These are phyloP conservation scores for Pseudomugil tenellus DNA, from an alignment of 2,797 vertebrate genomes.

Conservation along the genomic window DNA sequence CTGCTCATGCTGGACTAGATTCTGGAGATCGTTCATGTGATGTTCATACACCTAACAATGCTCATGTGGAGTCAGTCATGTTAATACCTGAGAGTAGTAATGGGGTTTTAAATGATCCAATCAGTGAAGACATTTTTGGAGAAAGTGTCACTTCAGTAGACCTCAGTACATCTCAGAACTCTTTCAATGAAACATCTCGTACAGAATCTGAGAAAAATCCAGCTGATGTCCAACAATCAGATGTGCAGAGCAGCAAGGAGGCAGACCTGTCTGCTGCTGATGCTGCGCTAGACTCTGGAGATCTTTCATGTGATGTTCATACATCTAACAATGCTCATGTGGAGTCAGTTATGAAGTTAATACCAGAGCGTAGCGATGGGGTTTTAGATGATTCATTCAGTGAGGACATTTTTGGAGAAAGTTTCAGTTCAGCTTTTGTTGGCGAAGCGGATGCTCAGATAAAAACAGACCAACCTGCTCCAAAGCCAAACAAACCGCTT, in stretches of 20 bases:
- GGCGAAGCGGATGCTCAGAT: constrained; percentile 19
- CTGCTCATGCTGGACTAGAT: constrained; percentile 8
- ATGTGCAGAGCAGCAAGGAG: constrained; percentile 13
- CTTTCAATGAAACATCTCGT: constrained; percentile 2
- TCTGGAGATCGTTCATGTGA: constrained; percentile 1
- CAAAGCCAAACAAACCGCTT: constrained; percentile 18
- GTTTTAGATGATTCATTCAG: constrained; percentile 15
- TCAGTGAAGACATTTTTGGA: constrained; percentile 29
- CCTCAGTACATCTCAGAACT: no score
- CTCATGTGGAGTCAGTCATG: constrained; percentile 5
- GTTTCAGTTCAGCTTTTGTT: constrained; percentile 7
- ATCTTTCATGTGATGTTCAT: not conserved
- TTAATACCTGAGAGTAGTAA: constrained; percentile 6
- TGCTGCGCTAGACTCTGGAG: constrained; percentile 16
- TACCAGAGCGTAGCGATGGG: constrained; percentile 14
- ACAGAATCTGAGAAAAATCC: constrained; percentile 14
- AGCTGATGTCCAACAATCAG: constrained; percentile 11
- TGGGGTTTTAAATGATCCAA: constrained; percentile 13
- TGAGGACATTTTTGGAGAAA: constrained; percentile 31
- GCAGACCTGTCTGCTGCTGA: not conserved
- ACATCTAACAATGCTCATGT: constrained; percentile 2
- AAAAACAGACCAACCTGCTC: constrained; percentile 9
- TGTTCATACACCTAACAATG: not conserved
- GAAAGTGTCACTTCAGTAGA: constrained; percentile 11
- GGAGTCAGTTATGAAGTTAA: constrained; percentile 10